Evolutionary conservation across 2,888 invertebrate species (phyloP).

Genomic region (Cryptocephalus primarius): DNA sequence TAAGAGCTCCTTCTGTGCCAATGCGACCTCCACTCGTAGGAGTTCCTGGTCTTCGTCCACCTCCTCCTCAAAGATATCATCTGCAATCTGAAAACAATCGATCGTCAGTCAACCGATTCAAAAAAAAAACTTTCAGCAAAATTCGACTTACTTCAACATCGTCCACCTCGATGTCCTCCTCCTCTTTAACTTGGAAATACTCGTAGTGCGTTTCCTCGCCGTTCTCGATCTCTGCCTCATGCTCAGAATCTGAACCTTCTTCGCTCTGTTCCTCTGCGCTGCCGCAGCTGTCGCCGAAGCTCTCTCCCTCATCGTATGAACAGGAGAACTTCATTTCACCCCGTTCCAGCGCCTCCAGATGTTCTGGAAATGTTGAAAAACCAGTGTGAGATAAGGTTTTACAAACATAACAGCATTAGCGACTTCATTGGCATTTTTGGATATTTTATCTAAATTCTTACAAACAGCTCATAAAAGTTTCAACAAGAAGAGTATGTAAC

Average conservation of each 20-base stretch:
- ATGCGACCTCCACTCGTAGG: constrained; percentile 34
- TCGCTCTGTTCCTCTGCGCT: constrained; percentile 59
- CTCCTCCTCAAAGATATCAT: constrained; percentile 59
- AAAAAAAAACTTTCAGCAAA: background rate
- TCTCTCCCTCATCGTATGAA: constrained; percentile 35
- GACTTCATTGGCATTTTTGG: too few relatives aligned
- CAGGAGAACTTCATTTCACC: constrained; percentile 79
- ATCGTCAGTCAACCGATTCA: background rate
- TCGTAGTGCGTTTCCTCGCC: constrained; percentile 25
- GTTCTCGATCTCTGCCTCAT: constrained; percentile 34
- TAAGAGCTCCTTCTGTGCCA: constrained; percentile 35
- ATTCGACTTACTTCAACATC: background rate
- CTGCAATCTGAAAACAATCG: constrained; percentile 1
- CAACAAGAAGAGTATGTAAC: too few relatives aligned
- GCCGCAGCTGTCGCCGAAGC: constrained; percentile 44
- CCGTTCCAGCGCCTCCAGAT: constrained; percentile 70
- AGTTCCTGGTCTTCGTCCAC: constrained; percentile 49
- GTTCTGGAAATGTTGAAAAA: constrained; percentile 41
- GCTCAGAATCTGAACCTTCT: constrained; percentile 50
- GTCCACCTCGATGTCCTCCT: constrained; percentile 47
- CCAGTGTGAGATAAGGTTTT: background rate
- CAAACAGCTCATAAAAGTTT: too few relatives aligned
- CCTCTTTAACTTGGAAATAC: constrained; percentile 40
- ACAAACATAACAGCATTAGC: too few relatives aligned
- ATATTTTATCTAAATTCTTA: too few relatives aligned